Conservation (phyloP, 2,888 invertebrate species). For the Mimumesa dahlbomi region DNA sequence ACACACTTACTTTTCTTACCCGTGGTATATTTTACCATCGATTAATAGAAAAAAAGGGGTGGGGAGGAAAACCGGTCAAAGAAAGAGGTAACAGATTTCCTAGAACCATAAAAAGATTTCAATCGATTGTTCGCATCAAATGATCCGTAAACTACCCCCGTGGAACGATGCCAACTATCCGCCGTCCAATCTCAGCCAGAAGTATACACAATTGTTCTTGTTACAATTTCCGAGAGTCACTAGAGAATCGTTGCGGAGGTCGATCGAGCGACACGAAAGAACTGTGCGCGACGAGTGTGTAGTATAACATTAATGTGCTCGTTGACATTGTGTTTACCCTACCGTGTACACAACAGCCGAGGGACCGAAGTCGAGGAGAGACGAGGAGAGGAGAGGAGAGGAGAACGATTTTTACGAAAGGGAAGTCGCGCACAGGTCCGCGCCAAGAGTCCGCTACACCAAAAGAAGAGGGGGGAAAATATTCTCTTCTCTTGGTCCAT, state of each 20-base stretch:
- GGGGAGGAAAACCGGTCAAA: too few species aligned
- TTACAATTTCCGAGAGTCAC: constrained; percentile 36
- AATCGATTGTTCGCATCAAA: constrained; percentile 41
- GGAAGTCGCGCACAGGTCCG: constrained; percentile 53
- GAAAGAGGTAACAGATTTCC: background rate
- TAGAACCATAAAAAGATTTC: constrained; percentile 19
- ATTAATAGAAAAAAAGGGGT: background rate
- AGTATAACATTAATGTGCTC: constrained; percentile 66
- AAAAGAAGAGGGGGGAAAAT: constrained; percentile 25
- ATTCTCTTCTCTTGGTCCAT: constrained; percentile 36
- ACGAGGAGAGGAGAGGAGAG: constrained; percentile 22
- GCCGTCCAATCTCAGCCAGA: constrained; percentile 33
- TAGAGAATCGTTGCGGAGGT: constrained; percentile 28
- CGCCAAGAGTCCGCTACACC: constrained; percentile 39
- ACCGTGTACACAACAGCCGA: constrained; percentile 58
- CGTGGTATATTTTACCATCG: background rate
- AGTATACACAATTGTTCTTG: constrained; percentile 38
- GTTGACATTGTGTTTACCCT: constrained; percentile 68
- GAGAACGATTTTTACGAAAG: constrained; percentile 47
- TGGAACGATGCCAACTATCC: constrained; percentile 54
- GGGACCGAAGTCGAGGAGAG: constrained; percentile 7
- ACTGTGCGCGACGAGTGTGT: constrained; percentile 38
- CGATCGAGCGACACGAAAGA: constrained; percentile 51
- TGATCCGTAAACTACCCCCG: constrained; percentile 38
- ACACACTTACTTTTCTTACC: too few species aligned